Conservation (phyloP, 1,140 invertebrate genomes). For the Bilobella aurantiaca region DNA sequence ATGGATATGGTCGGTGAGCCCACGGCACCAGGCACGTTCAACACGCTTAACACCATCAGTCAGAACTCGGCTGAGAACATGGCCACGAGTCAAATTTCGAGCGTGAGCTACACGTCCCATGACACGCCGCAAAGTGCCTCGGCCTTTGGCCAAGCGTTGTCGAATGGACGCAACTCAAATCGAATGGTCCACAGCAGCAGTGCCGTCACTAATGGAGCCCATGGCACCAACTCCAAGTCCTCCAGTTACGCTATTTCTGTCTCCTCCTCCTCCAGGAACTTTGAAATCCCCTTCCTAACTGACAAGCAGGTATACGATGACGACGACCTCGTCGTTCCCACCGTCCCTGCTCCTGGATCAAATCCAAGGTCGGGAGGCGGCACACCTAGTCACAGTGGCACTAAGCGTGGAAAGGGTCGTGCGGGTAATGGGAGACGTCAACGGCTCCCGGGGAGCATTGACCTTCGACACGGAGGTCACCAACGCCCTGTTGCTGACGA, state of each 20-base stretch:
- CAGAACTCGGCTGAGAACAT: conserved; percentile 34
- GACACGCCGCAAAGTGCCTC: conserved; percentile 30
- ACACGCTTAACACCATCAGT: conserved; percentile 29
- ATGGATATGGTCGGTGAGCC: conserved; percentile 26
- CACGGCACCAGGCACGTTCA: conserved; percentile 12
- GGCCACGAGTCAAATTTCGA: conserved; percentile 33
- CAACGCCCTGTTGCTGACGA: too few relatives aligned
- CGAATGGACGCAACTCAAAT: conserved; percentile 31
- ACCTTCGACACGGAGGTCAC: too few relatives aligned
- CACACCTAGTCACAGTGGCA: background rate
- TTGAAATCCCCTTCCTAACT: conserved; percentile 27
- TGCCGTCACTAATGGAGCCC: conserved; percentile 25
- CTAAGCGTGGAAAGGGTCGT: background rate
- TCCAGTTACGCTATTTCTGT: conserved; percentile 32
- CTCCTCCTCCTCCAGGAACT: conserved; percentile 26
- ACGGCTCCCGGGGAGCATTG: too few relatives aligned
- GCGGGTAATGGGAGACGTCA: background rate
- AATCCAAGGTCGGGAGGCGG: background rate
- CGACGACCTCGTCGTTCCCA: conserved; percentile 30
- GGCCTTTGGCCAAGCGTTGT: conserved; percentile 30
- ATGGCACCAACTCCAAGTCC: conserved; percentile 26
- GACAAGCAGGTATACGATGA: conserved; percentile 32
- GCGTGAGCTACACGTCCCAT: conserved; percentile 30
- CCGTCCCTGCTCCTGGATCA: conserved; percentile 2
- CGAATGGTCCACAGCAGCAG: conserved; percentile 29